Evolutionary conservation across 35 echinoderm and acorn worm species (phyloP).

Genomic region (Antedon bifida): DNA sequence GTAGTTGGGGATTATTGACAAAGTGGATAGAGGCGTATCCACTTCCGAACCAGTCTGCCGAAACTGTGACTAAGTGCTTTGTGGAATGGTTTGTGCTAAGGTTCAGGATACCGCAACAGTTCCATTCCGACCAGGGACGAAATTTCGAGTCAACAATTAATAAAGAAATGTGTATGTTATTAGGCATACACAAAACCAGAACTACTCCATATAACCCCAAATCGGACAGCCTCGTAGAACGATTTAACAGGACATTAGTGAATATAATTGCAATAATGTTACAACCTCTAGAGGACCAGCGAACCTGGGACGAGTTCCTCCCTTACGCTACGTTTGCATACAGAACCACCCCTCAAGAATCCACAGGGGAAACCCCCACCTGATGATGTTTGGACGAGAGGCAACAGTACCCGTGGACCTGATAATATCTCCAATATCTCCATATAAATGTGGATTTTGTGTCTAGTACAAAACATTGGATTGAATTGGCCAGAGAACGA

Average conservation of each 20-base stretch:
- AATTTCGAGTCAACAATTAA: conserved; percentile 34
- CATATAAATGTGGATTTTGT: conserved; percentile 15
- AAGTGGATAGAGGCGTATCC: neutral
- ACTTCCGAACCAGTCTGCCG: conserved; percentile 2
- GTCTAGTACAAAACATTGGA: neutral
- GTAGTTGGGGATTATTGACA: neutral
- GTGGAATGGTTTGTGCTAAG: conserved; percentile 31
- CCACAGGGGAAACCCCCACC: conserved; percentile 18
- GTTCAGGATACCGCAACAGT: conserved; percentile 24
- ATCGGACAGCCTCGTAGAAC: conserved; percentile 43
- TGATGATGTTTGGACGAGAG: conserved; percentile 33
- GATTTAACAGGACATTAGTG: conserved; percentile 20
- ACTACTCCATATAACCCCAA: conserved; percentile 31
- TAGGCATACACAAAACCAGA: conserved; percentile 28
- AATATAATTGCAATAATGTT: neutral
- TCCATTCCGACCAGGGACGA: conserved; percentile 32
- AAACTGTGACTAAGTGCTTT: conserved; percentile 23
- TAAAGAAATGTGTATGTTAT: conserved; percentile 17
- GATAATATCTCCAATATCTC: neutral
- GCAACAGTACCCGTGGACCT: conserved; percentile 7
- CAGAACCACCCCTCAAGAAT: conserved; percentile 7
- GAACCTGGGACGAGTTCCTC: conserved; percentile 9
- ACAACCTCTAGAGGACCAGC: too few species aligned
- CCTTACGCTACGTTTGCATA: conserved; percentile 19
- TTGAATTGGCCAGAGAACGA: neutral